phyloP scores from a whole-genome alignment of 2,797 vertebrate species.

The Percopsis omiscomaycus region DNA sequence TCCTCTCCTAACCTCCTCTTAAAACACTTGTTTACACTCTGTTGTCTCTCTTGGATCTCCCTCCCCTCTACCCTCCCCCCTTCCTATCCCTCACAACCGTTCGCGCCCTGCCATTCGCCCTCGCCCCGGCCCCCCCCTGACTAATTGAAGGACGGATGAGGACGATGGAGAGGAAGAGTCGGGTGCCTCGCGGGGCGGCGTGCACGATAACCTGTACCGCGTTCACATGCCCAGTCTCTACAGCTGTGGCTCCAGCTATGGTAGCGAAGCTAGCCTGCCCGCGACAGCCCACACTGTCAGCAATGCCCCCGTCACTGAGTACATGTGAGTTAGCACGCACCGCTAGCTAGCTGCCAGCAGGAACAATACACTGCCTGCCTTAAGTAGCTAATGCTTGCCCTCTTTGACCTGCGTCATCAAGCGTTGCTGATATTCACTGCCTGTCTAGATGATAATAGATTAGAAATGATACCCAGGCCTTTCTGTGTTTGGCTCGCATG shows the following conservation, averaged over 20 bases:
- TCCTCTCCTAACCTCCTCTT: constrained; percentile 65
- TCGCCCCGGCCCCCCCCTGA: constrained; percentile 56
- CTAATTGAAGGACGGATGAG: constrained; percentile 83
- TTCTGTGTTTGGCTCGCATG: constrained; percentile 40
- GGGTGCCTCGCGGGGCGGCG: constrained; percentile 75
- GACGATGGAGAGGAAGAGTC: constrained; percentile 96
- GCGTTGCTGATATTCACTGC: constrained; percentile 31
- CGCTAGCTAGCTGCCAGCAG: constrained; percentile 55
- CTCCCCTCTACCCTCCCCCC: constrained; percentile 50
- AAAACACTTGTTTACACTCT: constrained; percentile 73
- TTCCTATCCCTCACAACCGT: constrained; percentile 34
- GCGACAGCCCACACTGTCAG: constrained; percentile 98
- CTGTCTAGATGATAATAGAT: constrained; percentile 21
- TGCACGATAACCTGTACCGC: constrained; percentile 96
- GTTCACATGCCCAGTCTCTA: constrained; percentile 99
- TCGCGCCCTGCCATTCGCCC: constrained; percentile 6
- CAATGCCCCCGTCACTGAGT: constrained; percentile 98
- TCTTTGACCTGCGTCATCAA: constrained; percentile 33
- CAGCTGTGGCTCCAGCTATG: constrained; percentile 98
- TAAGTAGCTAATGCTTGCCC: constrained; percentile 57
- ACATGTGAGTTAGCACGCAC: constrained; percentile 90
- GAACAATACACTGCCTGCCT: constrained; percentile 60
- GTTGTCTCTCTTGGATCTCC: constrained; percentile 73
- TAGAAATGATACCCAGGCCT: constrained; percentile 25
- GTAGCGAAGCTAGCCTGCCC: constrained; percentile 97